These are phyloP conservation scores for Galeopterus variegatus DNA, from an alignment of 2,113 vertebrate genomes.

Conservation along the genomic window DNA sequence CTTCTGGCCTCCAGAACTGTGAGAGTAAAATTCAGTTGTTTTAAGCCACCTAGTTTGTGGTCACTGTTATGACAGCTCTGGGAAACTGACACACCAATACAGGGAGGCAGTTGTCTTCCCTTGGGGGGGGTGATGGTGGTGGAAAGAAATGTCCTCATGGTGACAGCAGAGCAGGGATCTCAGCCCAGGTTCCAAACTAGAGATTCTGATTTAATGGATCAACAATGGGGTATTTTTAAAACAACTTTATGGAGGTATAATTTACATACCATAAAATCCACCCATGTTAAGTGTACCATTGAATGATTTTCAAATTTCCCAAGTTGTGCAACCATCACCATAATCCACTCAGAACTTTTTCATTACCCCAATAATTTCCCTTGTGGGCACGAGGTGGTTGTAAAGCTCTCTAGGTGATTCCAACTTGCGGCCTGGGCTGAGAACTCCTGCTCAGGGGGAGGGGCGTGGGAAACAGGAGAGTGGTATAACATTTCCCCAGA, in stretches of 20 bases:
- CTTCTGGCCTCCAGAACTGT: neutral
- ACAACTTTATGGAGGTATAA: neutral
- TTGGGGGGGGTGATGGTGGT: rapidly evolving
- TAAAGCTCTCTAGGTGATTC: neutral
- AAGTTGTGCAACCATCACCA: neutral
- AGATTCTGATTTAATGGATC: neutral
- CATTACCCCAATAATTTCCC: neutral
- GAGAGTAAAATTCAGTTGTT: neutral
- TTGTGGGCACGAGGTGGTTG: neutral
- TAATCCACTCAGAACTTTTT: neutral
- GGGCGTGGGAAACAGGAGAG: neutral
- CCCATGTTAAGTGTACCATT: neutral
- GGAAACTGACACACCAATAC: neutral
- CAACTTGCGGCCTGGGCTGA: neutral
- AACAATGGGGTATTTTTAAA: neutral
- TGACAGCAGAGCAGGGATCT: neutral
- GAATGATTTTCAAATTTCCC: neutral
- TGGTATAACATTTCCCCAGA: neutral
- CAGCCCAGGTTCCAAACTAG: neutral
- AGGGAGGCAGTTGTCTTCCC: neutral
- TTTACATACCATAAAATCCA: neutral
- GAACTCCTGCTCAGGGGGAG: neutral
- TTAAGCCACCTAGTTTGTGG: neutral
- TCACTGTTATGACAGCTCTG: neutral
- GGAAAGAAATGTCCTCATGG: neutral